Percentiles rank a stretch among this genome's conserved stretches.
These are phyloP conservation scores for Lycophotia porphyrea DNA, from an alignment of 2,888 invertebrate species.

Conservation along the genomic window DNA sequence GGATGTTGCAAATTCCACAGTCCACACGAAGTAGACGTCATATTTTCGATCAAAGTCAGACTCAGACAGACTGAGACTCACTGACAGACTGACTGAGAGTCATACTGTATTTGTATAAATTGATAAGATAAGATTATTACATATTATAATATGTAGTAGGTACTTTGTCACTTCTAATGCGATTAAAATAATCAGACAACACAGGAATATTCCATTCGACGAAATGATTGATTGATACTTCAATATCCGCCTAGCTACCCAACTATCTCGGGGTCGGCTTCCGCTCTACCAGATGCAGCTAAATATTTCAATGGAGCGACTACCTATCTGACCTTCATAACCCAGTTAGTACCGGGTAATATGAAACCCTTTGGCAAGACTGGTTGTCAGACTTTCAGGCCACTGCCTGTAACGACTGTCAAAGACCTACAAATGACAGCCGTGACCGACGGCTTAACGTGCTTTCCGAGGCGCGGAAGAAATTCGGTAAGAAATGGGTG, in stretches of 20 bases:
- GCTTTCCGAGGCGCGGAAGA: not conserved
- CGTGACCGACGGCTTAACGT: not conserved
- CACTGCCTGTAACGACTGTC: not conserved
- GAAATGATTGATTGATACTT: not conserved
- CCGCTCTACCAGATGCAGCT: not conserved
- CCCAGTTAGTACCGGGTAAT: too few species aligned
- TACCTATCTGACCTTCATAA: not conserved
- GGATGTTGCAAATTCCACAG: too few species aligned
- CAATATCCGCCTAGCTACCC: not conserved
- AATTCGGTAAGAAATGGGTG: not conserved
- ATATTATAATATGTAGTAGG: not conserved
- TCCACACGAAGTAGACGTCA: not conserved
- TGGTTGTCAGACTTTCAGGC: not conserved
- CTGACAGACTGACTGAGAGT: too few species aligned
- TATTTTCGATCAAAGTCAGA: too few species aligned
- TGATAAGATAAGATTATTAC: too few species aligned
- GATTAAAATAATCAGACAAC: not conserved
- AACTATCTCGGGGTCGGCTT: not conserved
- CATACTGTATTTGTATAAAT: too few species aligned
- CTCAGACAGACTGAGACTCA: too few species aligned
- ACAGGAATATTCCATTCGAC: not conserved
- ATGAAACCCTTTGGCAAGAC: not conserved
- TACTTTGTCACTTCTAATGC: not conserved
- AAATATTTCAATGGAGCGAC: not conserved
- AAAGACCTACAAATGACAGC: not conserved